Evolutionary conservation across 2,888 invertebrate species (phyloP), one percentile per base, ranked within the genome.

Genomic region (Sarcophaga carnaria): DNA sequence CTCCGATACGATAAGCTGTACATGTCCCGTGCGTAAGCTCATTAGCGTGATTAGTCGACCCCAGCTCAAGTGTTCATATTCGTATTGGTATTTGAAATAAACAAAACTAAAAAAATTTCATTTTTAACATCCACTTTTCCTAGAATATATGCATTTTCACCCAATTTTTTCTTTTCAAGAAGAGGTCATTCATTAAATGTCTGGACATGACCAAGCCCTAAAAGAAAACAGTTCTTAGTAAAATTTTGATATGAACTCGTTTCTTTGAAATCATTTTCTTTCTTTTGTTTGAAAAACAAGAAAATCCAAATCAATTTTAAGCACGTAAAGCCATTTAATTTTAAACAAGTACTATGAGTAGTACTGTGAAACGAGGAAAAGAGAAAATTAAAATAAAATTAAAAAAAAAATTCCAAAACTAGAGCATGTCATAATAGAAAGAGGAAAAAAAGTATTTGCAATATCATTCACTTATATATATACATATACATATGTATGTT

Each of bases 221-320:
- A 14, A 54, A 12, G 14, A 14, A 54, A 54, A 54, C 5, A 54
- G 17, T 54, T 54, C 54, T 54, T 17, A 14, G 54, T 1, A 54
- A 54, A 17, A 1, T 54, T 54, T 63, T 75, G 67, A 37, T 63
- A 75, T 49, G 62, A 45, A 45, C 22, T 80, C 49, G 37, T 37
- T 45, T 66, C 25, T 14, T 14, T 54, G 17, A 54, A 54, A 70
- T 37, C 10, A 37, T 37, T 37, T 37, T 37, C 25, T n/a, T 71
- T 71, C 25, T 8, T 67, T 63, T 37, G 25, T 25, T n/a, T 20
- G 25, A 22, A 17, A 20, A 45, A 37, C 64, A 72, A 72, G 22
- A 69, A 47, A 77, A 72, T 66, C 22, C 78, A 62, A 72, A 78
- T 72, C 54, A 83, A 74, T 72, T 83, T 83, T 71, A 37, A 22